Percentiles rank a stretch among this genome's conserved stretches.
Conservation (phyloP, 2,113 vertebrate species). For the Thryonomys swinderianus region DNA sequence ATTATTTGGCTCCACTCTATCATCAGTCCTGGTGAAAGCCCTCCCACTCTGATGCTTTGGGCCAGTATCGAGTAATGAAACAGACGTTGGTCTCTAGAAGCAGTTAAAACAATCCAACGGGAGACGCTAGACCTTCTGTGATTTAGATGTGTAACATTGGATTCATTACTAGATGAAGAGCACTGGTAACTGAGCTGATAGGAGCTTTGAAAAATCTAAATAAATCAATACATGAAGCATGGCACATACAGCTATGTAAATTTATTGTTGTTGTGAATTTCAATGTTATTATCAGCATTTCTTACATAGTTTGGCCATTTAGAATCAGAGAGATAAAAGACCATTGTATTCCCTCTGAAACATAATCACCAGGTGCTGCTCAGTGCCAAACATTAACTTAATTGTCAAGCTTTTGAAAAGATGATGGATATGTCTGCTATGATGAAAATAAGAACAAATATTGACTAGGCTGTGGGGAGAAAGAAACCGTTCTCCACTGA, state of each 20-base stretch:
- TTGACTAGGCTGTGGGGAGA: not conserved
- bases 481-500: not conserved
- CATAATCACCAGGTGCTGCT: not conserved
- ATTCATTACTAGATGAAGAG: not conserved
- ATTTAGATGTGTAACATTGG: not conserved
- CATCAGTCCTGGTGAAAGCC: too few relatives aligned
- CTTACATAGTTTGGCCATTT: not conserved
- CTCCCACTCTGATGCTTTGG: not conserved
- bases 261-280: not conserved
- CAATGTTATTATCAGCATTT: not conserved
- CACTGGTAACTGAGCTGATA: not conserved
- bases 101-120: rapidly evolving
- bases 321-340: not conserved
- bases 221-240: not conserved
- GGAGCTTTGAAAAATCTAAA: not conserved
- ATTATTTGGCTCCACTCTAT: rapidly evolving
- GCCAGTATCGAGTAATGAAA: rapidly evolving
- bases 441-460: too few relatives aligned
- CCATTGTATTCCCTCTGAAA: not conserved
- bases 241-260: not conserved
- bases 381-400: not conserved
- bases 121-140: not conserved
- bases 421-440: not conserved
- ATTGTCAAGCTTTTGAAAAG: not conserved
- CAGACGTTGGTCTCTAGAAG: not conserved